Evolutionary conservation across 2,888 invertebrate genomes (phyloP), one percentile per base, ranked within the genome.

Genomic region (Eumacrocentrus americanus): DNA sequence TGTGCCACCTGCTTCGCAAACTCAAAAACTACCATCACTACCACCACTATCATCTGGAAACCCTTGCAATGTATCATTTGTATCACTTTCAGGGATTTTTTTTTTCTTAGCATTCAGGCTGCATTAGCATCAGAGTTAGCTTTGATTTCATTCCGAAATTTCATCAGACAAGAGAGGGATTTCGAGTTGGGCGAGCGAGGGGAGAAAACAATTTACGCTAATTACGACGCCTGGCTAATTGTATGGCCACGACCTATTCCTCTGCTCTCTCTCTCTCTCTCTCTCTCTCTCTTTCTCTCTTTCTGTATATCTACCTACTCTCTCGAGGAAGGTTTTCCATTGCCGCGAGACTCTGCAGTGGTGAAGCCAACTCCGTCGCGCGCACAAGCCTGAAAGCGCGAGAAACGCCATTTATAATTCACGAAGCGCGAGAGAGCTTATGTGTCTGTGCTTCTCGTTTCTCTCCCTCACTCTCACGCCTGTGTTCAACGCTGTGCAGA

Each of bases 151-250:
- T 37, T 9, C 5, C 22, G 12, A 14, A 22, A 25, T 46, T 46
- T 23, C 22, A 23, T 46, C 6, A 1, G 9, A 1, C 22, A 11
- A 44, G 22, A 3, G n/a, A 11, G n/a, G 0, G 34, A 35, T n/a
- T n/a, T n/a, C n/a, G n/a, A n/a, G n/a, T n/a, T n/a, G n/a, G n/a
- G n/a, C n/a, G n/a, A n/a, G n/a, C n/a, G n/a, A 62, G 55, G 65
- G 70, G 64, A 72, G 74, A 75, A 78, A 77, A 78, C 76, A 78
- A 77, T 79, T 78, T 75, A 73, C 76, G 78, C 76, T 79, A 78
- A 79, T 79, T 79, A 76, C 76, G 70, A 75, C 71, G 70, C 72
- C 67, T 18, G 74, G 73, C 76, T 79, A 78, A 79, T 79, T 78
- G 76, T 75, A 76, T 73, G 63, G 70, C 69, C 68, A 62, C 61